A percentile compares a stretch with the other conserved stretches of the same genome.
Conservation (phyloP, 2,888 invertebrate species). For the Cryptocheilus praepositus region DNA sequence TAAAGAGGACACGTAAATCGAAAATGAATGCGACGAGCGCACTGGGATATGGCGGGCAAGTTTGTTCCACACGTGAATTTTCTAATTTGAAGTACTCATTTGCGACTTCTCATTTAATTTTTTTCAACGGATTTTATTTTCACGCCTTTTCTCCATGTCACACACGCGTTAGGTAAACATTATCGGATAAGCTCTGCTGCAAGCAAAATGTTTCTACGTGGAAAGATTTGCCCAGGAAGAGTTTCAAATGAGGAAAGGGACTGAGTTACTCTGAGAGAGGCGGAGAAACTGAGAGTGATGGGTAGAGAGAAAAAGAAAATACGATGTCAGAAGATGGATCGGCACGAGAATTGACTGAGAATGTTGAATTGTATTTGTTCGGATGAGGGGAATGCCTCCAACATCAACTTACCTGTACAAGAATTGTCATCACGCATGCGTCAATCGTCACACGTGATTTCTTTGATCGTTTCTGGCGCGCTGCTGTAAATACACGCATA, state of each 20-base stretch:
- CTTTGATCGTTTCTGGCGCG: conserved; percentile 13
- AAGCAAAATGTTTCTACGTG: conserved; percentile 44
- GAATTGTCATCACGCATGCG: conserved; percentile 20
- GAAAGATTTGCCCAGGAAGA: conserved; percentile 2
- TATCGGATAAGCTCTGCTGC: conserved; percentile 42
- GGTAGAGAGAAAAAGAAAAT: conserved; percentile 8
- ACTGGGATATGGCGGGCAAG: conserved; percentile 37
- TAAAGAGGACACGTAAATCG: conserved; percentile 2
- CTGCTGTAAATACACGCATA: conserved; percentile 21
- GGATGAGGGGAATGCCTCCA: conserved; percentile 36
- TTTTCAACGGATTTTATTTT: conserved; percentile 26
- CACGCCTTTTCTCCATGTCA: conserved; percentile 32
- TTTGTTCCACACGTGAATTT: conserved; percentile 57
- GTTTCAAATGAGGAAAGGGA: neutral
- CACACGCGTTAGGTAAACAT: conserved; percentile 47
- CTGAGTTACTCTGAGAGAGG: conserved; percentile 24
- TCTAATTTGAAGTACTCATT: conserved; percentile 38
- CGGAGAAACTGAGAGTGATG: conserved; percentile 4
- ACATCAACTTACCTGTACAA: conserved; percentile 41
- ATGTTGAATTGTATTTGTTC: conserved; percentile 27
- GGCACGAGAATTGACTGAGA: conserved; percentile 1
- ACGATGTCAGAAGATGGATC: conserved; percentile 1
- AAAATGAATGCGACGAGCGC: neutral
- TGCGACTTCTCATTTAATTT: conserved; percentile 1
- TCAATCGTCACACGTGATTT: conserved; percentile 20